Percentiles rank a stretch among this genome's conserved stretches.
These are phyloP conservation scores for Drosophila ananassae DNA, from an alignment of 1,140 invertebrate species.

Conservation along the genomic window DNA sequence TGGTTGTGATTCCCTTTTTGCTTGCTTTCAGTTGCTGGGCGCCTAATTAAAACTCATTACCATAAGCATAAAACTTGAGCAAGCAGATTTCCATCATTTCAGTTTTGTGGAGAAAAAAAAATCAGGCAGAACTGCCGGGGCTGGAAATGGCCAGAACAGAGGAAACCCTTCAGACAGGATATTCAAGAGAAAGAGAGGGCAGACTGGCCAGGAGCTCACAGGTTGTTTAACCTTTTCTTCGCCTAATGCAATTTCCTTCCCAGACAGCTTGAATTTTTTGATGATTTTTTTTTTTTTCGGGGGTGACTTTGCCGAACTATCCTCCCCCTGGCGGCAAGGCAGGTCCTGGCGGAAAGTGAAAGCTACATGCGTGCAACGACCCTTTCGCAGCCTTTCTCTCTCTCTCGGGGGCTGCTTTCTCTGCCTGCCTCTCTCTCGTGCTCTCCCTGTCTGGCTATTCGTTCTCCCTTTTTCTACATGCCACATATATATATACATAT, in stretches of 20 bases:
- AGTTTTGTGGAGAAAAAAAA: slow-evolving; percentile 6
- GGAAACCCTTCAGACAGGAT: slow-evolving; percentile 30
- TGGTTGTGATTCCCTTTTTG: slow-evolving; percentile 35
- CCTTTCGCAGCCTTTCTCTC: slow-evolving; percentile 40
- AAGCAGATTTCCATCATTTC: slow-evolving; percentile 55
- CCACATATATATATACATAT: slow-evolving; percentile 3
- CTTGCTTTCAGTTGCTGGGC: slow-evolving; percentile 61
- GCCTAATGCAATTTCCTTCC: slow-evolving; percentile 75
- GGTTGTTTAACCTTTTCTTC: slow-evolving; percentile 52
- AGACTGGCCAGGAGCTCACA: slow-evolving; percentile 18
- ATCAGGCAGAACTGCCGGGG: slow-evolving; percentile 1
- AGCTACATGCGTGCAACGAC: slow-evolving; percentile 75
- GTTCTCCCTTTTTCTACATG: slow-evolving; percentile 59
- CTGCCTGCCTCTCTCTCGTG: slow-evolving; percentile 4
- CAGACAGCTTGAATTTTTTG: slow-evolving; percentile 50
- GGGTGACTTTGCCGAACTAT: slow-evolving; percentile 47
- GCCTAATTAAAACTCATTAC: slow-evolving; percentile 82
- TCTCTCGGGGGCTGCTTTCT: not conserved
- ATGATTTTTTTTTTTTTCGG: slow-evolving; percentile 5
- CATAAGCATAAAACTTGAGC: slow-evolving; percentile 77
- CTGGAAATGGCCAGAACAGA: not conserved
- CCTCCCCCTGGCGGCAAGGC: slow-evolving; percentile 2
- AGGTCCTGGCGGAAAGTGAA: slow-evolving; percentile 57
- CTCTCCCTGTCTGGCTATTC: slow-evolving; percentile 60
- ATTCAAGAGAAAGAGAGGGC: slow-evolving; percentile 11